Evolutionary conservation across 2,113 vertebrate genomes (phyloP), one percentile per base, ranked within the genome.

Genomic region (Malurus melanocephalus): DNA sequence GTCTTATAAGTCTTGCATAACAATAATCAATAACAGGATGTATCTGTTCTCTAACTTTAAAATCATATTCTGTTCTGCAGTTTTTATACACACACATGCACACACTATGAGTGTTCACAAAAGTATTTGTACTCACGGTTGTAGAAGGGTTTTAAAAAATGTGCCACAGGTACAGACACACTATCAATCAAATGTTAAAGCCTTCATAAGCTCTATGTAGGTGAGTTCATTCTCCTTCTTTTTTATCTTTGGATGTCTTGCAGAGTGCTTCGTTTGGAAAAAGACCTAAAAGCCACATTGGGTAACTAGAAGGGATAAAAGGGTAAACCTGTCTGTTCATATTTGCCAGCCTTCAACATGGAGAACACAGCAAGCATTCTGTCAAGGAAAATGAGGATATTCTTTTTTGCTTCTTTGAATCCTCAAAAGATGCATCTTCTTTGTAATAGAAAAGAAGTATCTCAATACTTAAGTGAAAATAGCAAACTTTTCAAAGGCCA

Each of bases 381-480:
- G 96, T 95, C 95, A 96, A 95, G 94, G 94, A 97, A 97, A 97
- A 96, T 91, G 94, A 96, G 94, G 95, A 94, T 96, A 90, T 94
- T 96, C 94, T 95, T 96, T 95, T 88, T 86, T 43, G 7, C 60
- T 93, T 94, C 96, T 97, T 97, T 97, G 95, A 97, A 96, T 96
- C 94, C 94, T 96, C 93, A 95, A 95, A 97, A 95, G 93, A 93
- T 94, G 94, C 91, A 95, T 94, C 78, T 96, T 96, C 92, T 96
- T 96, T 94, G 87, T 95, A 95, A 96, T 40, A 93, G 75, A 95
- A 96, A 94, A 96, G 92, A 92, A 94, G 85, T 93, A 92, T 95
- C 96, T 97, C 94, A 88, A 93, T 96, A 95, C 92, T 97, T 96
- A 92, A 95, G 94, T 95, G 90, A 95, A 97, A 95, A 97, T 91